Evolutionary conservation across 2,113 vertebrate genomes (phyloP).

Genomic region (Asarcornis scutulata): DNA sequence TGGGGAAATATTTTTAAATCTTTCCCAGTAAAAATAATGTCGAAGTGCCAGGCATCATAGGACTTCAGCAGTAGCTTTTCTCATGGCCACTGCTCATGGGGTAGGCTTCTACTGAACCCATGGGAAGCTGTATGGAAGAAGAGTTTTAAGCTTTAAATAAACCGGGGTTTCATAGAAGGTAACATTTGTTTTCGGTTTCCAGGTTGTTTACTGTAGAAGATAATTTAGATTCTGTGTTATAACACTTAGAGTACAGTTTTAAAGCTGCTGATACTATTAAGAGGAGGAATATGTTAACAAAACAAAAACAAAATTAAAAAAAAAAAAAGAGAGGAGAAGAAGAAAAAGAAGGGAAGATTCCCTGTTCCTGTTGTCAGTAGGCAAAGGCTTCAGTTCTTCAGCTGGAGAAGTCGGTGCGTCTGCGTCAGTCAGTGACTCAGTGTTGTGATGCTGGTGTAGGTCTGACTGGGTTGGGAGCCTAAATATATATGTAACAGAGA

Average conservation of each 20-base stretch:
- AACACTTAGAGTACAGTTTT: neutral
- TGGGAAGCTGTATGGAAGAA: neutral
- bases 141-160: neutral
- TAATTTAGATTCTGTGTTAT: neutral
- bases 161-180: neutral
- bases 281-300: neutral
- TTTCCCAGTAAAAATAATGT: neutral
- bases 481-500: neutral
- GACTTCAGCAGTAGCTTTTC: neutral
- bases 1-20: neutral
- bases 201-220: neutral
- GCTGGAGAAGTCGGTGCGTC: neutral
- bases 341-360: neutral
- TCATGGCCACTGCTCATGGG: neutral
- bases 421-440: conserved; percentile 47
- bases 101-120: neutral
- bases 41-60: neutral
- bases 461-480: conserved; percentile 33
- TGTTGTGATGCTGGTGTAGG: conserved; percentile 24
- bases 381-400: neutral
- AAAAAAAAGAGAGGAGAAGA: no score
- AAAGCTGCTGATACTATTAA: neutral
- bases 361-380: neutral
- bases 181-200: neutral
- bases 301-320: neutral